Evolutionary conservation across 1,140 invertebrate species (phyloP).

Genomic region (Megalopta genalis): DNA sequence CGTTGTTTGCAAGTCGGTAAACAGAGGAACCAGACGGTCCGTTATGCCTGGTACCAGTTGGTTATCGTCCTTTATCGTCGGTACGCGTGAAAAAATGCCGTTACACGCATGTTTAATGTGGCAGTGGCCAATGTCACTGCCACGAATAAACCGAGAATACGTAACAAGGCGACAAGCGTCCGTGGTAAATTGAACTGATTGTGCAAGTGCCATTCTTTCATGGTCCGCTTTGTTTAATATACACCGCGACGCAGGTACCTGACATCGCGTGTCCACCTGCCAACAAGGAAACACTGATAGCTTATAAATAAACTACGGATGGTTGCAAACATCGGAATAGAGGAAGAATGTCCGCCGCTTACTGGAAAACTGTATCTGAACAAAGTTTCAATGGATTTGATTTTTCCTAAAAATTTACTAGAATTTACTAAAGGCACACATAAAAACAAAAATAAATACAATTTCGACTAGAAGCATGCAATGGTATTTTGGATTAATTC

Average conservation of each 20-base stretch:
- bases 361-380: too few species aligned
- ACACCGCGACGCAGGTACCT: too few species aligned
- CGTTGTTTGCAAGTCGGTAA: neutral
- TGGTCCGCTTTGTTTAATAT: neutral
- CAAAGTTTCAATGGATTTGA: too few species aligned
- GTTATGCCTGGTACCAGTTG: neutral
- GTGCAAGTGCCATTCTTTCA: constrained; percentile 27
- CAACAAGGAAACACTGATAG: neutral
- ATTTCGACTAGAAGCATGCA: too few species aligned
- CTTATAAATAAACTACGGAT: too few species aligned
- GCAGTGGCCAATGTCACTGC: constrained; percentile 47
- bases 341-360: too few species aligned
- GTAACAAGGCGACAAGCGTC: constrained; percentile 39
- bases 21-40: too few species aligned
- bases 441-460: too few species aligned
- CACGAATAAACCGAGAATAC: constrained; percentile 47
- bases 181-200: constrained; percentile 28
- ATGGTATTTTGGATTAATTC: too few species aligned
- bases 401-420: too few species aligned
- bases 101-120: constrained; percentile 14
- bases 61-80: neutral
- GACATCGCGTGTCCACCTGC: neutral
- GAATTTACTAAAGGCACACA: too few species aligned
- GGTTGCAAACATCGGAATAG: too few species aligned
- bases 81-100: neutral